Evolutionary conservation across 2,113 vertebrate species (phyloP).

Genomic region (Neogobius melanostomus): DNA sequence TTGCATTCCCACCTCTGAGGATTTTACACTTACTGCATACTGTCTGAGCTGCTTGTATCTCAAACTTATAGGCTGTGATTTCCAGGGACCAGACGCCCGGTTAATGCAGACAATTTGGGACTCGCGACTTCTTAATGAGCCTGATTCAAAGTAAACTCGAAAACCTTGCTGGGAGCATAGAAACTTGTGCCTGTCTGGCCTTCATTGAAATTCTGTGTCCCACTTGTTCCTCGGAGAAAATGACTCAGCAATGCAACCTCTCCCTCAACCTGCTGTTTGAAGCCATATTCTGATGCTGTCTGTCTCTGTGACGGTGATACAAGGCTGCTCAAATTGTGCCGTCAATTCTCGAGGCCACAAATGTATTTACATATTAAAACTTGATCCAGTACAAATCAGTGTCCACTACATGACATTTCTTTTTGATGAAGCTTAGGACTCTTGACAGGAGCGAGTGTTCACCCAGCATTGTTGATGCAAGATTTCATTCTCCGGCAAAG

Average conservation of each 20-base stretch:
- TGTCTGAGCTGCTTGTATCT: conserved; percentile 24
- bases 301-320: neutral
- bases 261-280: conserved; percentile 21
- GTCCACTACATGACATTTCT: neutral
- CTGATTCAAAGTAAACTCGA: conserved; percentile 46
- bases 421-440: neutral
- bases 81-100: conserved; percentile 2
- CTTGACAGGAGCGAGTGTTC: no score
- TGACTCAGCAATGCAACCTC: conserved; percentile 39
- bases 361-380: conserved; percentile 1
- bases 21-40: conserved; percentile 16
- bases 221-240: conserved; percentile 21
- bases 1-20: conserved; percentile 42
- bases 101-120: conserved; percentile 21
- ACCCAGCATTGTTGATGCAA: no score
- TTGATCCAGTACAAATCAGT: neutral
- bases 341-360: neutral
- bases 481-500: no score
- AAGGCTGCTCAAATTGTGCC: neutral
- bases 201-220: conserved; percentile 40
- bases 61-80: conserved; percentile 28
- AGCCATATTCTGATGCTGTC: conserved; percentile 18
- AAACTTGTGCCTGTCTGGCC: conserved; percentile 32
- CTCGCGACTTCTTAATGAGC: conserved; percentile 39
- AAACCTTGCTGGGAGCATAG: conserved; percentile 39